phyloP scores from a whole-genome alignment of 2,113 vertebrate species.

The Arothron firmamentum region DNA sequence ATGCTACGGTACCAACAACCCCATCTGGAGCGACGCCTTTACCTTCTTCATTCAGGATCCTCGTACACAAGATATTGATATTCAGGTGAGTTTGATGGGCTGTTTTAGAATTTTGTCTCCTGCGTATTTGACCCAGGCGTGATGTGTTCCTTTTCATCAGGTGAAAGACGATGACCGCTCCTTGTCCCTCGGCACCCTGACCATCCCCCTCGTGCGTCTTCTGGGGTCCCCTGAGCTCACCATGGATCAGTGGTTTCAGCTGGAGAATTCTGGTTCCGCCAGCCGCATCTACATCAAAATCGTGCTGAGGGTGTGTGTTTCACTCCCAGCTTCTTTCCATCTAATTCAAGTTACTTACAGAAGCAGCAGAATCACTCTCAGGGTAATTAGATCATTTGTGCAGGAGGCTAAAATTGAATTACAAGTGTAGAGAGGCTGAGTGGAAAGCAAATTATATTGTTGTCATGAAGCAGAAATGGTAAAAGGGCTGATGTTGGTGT shows the following conservation, averaged over 20 bases:
- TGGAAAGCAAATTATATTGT: no score
- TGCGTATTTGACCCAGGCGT: not conserved
- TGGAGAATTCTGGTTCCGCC: conserved; percentile 78
- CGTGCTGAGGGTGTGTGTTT: conserved; percentile 80
- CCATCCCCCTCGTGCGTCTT: conserved; percentile 78
- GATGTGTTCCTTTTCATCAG: conserved; percentile 54
- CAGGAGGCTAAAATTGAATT: no score
- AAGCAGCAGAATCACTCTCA: no score
- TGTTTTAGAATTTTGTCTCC: not conserved
- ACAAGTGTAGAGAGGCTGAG: no score
- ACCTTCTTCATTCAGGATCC: conserved; percentile 91
- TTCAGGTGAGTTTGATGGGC: conserved; percentile 73
- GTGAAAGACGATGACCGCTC: conserved; percentile 87
- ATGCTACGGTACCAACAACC: conserved; percentile 74
- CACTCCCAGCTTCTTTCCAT: not conserved
- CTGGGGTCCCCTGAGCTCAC: conserved; percentile 77
- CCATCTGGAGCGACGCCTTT: conserved; percentile 87
- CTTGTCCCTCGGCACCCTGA: conserved; percentile 77
- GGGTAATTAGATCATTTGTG: no score
- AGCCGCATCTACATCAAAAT: conserved; percentile 85
- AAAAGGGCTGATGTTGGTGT: no score
- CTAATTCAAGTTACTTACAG: no score
- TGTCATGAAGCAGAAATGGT: no score
- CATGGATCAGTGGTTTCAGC: conserved; percentile 88
- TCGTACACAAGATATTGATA: conserved; percentile 79